phyloP scores from a whole-genome alignment of 1,140 invertebrate species.

The Gryllus bimaculatus region DNA sequence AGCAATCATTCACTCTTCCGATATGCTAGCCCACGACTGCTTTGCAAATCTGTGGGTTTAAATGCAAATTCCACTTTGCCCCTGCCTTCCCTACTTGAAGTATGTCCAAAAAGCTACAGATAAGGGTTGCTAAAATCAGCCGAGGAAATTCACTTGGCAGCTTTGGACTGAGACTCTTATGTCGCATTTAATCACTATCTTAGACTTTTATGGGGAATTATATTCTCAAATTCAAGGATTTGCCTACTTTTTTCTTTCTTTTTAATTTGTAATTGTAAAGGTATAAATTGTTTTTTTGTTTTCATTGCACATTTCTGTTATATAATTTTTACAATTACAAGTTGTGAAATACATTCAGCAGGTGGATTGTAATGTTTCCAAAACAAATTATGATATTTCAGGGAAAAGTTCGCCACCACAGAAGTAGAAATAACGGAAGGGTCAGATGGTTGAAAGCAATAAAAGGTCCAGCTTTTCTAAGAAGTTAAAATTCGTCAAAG shows the following conservation, averaged over 20 bases:
- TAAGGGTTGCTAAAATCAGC: too few species aligned
- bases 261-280: background rate
- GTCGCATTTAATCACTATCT: background rate
- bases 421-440: constrained; percentile 30
- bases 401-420: constrained; percentile 31
- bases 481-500: constrained; percentile 35
- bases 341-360: too few species aligned
- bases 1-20: too few species aligned
- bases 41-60: too few species aligned
- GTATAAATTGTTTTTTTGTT: background rate
- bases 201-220: background rate
- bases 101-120: too few species aligned
- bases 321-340: too few species aligned
- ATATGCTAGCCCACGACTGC: too few species aligned
- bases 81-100: too few species aligned
- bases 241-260: background rate
- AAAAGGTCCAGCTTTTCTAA: constrained; percentile 35
- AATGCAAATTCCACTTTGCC: too few species aligned
- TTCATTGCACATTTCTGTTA: background rate
- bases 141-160: too few species aligned
- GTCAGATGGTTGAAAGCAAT: constrained; percentile 26
- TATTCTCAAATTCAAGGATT: background rate
- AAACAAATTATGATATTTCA: constrained; percentile 22
- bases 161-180: too few species aligned
- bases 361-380: too few species aligned